Conservation (phyloP, 2,113 vertebrate genomes). For the Actinemys pallida region DNA sequence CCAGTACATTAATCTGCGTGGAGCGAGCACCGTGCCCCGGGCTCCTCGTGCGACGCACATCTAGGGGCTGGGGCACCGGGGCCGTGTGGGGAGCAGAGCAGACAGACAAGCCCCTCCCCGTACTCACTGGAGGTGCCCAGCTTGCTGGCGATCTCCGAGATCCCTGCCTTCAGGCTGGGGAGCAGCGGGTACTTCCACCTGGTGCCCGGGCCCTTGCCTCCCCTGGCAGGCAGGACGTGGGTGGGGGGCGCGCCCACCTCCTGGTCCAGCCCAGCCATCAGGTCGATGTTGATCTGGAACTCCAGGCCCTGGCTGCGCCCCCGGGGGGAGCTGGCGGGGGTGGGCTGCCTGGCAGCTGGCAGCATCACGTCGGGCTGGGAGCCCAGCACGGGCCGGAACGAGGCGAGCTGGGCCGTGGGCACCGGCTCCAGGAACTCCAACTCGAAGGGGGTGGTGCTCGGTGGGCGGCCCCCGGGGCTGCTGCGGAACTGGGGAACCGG, state of each 20-base stretch:
- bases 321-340: constrained; percentile 36
- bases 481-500: not conserved
- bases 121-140: constrained; percentile 71
- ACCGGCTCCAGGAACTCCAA: not conserved
- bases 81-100: not conserved
- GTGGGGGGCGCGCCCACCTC: constrained; percentile 26
- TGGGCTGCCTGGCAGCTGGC: not conserved
- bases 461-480: not conserved
- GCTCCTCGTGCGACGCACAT: no score
- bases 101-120: no score
- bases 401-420: not conserved
- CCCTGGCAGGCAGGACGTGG: not conserved
- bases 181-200: constrained; percentile 54
- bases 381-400: not conserved
- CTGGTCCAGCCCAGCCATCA: constrained; percentile 55
- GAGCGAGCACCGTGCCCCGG: no score
- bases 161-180: constrained; percentile 63
- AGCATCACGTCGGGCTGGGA: not conserved
- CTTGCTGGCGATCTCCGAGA: constrained; percentile 67
- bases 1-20: no score
- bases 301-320: constrained; percentile 38
- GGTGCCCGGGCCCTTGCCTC: not conserved
- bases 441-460: not conserved
- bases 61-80: no score
- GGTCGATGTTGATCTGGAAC: constrained; percentile 62